Conservation (phyloP, 1,140 invertebrate genomes). For the Cephus cinctus region DNA sequence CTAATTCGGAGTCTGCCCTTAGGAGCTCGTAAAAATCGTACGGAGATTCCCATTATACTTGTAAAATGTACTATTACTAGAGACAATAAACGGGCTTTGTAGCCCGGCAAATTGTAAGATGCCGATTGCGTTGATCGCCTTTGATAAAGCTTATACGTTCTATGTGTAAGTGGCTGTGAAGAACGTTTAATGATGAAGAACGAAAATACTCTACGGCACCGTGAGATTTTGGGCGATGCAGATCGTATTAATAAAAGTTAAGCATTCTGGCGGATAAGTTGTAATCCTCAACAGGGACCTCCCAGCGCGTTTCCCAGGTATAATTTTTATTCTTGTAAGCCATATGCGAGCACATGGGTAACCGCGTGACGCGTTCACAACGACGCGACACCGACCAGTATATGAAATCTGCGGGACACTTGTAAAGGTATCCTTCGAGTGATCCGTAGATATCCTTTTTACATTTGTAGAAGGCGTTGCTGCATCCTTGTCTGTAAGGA, state of each 20-base stretch:
- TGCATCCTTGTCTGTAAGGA: slow-evolving; percentile 66
- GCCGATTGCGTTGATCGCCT: neutral
- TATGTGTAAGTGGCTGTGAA: neutral
- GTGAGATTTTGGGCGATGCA: neutral
- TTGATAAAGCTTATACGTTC: neutral
- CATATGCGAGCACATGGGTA: slow-evolving; percentile 59
- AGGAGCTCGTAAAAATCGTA: slow-evolving; percentile 21
- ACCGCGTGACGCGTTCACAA: slow-evolving; percentile 64
- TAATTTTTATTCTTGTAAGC: slow-evolving; percentile 28
- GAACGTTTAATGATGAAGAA: neutral
- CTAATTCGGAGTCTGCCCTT: too few relatives aligned
- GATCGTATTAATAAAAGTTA: slow-evolving; percentile 3
- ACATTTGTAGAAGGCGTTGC: slow-evolving; percentile 74
- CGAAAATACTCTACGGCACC: neutral
- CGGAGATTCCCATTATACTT: slow-evolving; percentile 20
- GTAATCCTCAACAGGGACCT: slow-evolving; percentile 41
- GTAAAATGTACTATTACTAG: neutral
- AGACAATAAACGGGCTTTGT: neutral
- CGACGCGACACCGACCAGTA: slow-evolving; percentile 76
- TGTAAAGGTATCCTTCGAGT: slow-evolving; percentile 70
- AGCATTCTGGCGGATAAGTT: slow-evolving; percentile 44
- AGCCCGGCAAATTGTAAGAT: neutral
- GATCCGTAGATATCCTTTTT: slow-evolving; percentile 51
- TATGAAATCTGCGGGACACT: slow-evolving; percentile 72
- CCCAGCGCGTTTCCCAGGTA: slow-evolving; percentile 34